These are phyloP conservation scores for Adrianichthys oophorus DNA, from an alignment of 2,797 vertebrate species.

Conservation along the genomic window DNA sequence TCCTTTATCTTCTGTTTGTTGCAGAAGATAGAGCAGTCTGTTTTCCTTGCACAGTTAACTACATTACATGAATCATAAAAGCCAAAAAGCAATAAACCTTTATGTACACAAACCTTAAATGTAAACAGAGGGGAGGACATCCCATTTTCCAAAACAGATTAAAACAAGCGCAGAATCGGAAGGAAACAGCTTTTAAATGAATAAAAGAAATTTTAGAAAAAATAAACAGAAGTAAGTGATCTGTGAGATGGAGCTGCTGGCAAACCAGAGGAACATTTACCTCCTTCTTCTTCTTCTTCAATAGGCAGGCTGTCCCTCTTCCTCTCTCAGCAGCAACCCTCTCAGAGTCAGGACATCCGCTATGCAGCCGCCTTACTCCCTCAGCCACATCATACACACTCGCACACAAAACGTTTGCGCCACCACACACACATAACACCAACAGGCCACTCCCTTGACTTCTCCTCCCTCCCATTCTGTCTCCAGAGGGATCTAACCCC, in stretches of 20 bases:
- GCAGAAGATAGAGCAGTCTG: no score
- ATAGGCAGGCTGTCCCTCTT: constrained; percentile 24
- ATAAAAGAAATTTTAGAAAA: not conserved
- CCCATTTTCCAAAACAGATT: constrained; percentile 40
- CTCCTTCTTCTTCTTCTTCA: constrained; percentile 53
- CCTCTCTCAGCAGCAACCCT: constrained; percentile 35
- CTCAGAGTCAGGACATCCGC: constrained; percentile 61
- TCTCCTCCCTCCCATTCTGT: constrained; percentile 66
- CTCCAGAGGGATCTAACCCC: constrained; percentile 54
- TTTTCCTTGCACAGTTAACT: no score
- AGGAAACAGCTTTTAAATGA: constrained; percentile 1
- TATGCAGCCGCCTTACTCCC: constrained; percentile 57
- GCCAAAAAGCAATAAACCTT: constrained; percentile 10
- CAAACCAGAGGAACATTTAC: constrained; percentile 57
- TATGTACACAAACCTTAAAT: constrained; percentile 50
- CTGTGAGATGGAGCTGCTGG: constrained; percentile 32
- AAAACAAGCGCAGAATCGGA: constrained; percentile 10
- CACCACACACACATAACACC: constrained; percentile 50
- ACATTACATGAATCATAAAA: no score
- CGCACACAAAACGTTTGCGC: constrained; percentile 43
- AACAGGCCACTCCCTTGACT: constrained; percentile 71
- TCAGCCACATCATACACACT: constrained; percentile 67
- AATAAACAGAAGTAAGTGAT: constrained; percentile 19
- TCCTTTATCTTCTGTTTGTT: no score
- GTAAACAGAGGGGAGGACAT: constrained; percentile 37